Evolutionary conservation across 2,888 invertebrate genomes (phyloP), one percentile per base, ranked within the genome.

Genomic region (Thereva nobilitata): DNA sequence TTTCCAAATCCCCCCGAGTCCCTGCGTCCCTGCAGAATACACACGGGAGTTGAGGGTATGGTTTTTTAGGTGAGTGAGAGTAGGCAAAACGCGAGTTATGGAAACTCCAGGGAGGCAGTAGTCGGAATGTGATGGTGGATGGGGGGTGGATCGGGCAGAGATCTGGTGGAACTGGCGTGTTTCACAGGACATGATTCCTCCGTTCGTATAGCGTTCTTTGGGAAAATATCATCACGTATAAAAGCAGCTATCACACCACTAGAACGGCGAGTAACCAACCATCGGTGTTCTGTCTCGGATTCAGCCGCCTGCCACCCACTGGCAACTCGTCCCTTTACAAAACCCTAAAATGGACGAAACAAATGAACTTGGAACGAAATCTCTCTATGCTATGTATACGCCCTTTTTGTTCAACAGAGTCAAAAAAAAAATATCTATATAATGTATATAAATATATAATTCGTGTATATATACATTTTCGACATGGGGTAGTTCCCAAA

Each of bases 301-400:
- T 34, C 10, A 38, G 40, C 61, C 7, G 12, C 12, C 47, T 41
- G 23, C 50, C 49, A 50, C 50, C 50, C 50, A 50, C 7, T 35
- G 5, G 12, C 47, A 6, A 47, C 47, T 47, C 34, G 34, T 34
- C 12, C 50, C 34, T 1, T 5, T 50, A 8, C 34, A 23, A 50
- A 61, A 50, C 61, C 50, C 40, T 61, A 41, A 61, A 61, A 38
- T 38, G 61, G 42, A 61, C 61, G 61, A 61, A 61, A 61, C 50
- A 61, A 61, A 61, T 50, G 50, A 61, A 61, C 61, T 61, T 61
- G 61, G 61, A 61, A 61, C 61, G 50, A 61, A 61, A 23, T 23
- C 23, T 23, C 23, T 61, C 61, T 50, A 41, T 61, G 23, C 23
- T 23, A 50, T 61, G 50, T 61, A 50, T 41, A 50, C 50, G 50